Evolutionary conservation across 2,797 vertebrate genomes (phyloP), one percentile per base, ranked within the genome.

Genomic region (Pachyuromys duprasi): DNA sequence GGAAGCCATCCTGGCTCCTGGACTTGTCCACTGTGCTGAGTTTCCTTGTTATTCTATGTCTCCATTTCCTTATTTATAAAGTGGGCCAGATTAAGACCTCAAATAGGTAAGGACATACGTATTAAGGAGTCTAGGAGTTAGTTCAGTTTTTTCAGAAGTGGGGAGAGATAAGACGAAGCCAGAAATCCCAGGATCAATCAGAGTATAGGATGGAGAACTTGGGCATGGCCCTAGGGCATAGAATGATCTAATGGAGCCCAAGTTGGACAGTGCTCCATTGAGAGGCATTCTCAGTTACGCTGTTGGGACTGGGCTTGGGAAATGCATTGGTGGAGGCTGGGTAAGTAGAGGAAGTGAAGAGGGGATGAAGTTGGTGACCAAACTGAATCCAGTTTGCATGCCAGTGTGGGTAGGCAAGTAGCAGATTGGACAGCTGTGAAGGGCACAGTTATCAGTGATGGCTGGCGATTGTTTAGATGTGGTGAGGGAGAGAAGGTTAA

Each of bases 31-130:
- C 57, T n/a, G 9, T 15, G 57, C 81, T 28, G 26, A 65, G 55
- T 80, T 60, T 67, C 33, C 13, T 55, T 86, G 67, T 89, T 45
- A 90, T n/a, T 69, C 26, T 49, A 4, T 86, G 22, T 74, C 49
- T 81, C n/a, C 8, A 5, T 96, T 96, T 94, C 42, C 45, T 95
- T 55, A 86, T 84, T 79, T 86, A 14, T 88, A 65, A 92, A 89
- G 78, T 91, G 88, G 53, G 70, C 83, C 78, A 67, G 69, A 83
- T n/a, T 80, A 83, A 83, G 28, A 0, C 42, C 89, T 88, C 14
- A 24, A 82, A 39, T 18, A 67, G 88, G 62, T 60, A 76, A 95
- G 49, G 53, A 39, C 31, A 2, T 36, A 65, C 5, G 49, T 2
- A 33, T 81, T 74, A n/a, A 72, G 39, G 13, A 33, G 55, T 49